Base-by-base conservation (phyloP, 1,140 invertebrate species). In the Myzus persicae region DNA sequence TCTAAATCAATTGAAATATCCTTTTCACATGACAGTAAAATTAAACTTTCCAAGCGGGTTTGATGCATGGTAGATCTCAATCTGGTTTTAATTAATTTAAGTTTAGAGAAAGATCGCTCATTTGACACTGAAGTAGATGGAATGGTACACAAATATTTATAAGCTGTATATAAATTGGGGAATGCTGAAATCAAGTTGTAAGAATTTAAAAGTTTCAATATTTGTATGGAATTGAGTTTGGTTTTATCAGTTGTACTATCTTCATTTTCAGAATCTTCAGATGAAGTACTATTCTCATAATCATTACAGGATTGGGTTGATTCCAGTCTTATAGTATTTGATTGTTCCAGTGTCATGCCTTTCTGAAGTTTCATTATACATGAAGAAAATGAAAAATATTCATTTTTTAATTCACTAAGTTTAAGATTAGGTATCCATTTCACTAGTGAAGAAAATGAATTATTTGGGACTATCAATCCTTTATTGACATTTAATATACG, bases 141-240 rank as follows among this genome's bases (percentile, higher is more conserved):
- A 82, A 82, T 82, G 81, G 81, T 82, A 38, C 81, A 82, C 36
- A 82, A 82, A 82, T 82, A 82, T 22, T 82, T 82, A 82, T 82
- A 82, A 40, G 81, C 81, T 38, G 36, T 38, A 82, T 22, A 82
- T 82, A 82, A 82, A 82, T 38, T 82, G 5, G 81, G 81, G 18
- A 82, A 82, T 38, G 81, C n/a, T 82, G 81, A 20, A 82, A 38
- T 82, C 18, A 82, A 82, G 36, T 82, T 82, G 18, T 82, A 82
- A 38, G 81, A 82, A 82, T 38, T 82, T 38, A 82, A 24, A 82
- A 82, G 81, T 82, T 82, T 82, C 18, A 82, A 82, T 38, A 40
- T 82, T 82, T 82, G 81, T 22, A 82, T 14, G 2, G 81, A 82
- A 38, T 36, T 38, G n/a, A 82, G 36, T 82, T 82, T 82, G n/a